Evolutionary conservation across 2,888 invertebrate genomes (phyloP), one percentile per base, ranked within the genome.

Genomic region (Ethmia dodecea): DNA sequence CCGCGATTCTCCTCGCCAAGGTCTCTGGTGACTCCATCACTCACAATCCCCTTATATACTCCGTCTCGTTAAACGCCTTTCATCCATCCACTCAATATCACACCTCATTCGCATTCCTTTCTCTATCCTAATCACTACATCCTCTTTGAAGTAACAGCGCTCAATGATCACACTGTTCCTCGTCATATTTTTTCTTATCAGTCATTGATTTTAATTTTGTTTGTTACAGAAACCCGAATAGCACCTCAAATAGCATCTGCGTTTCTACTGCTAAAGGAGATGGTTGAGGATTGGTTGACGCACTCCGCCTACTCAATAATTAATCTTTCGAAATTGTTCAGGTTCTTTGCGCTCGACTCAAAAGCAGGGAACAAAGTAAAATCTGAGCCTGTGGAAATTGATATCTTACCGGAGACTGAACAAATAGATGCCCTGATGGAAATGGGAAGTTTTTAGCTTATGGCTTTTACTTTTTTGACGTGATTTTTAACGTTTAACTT

Each of bases 291-390:
- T 45, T 88, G 89, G 53, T 71, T 94, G 43, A 87, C 89, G 14
- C 88, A 88, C 52, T 93, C 92, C 4, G 90, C 89, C 1, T 94
- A 91, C 64, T 90, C 91, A 2, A 80, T 90, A 26, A 90, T 94
- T 26, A 88, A 91, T 60, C 67, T 94, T 15, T 79, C 83, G 0
- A 84, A 87, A 45, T 52, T 91, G 28, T 90, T 90, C 56, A 63
- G 84, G 45, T 84, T 84, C 57, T 86, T 86, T 49, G 60, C 65
- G 0, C 26, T 84, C 13, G 78, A 80, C 33, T 54, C 67, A 15
- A 79, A 72, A 49, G 52, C 50, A 10, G 60, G 59, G 8, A 61
- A 53, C 34, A 68, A 60, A 35, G 25, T 68, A 1, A 74, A 76
- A 35, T 47, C 66, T 1, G 81, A 80, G 43, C 63, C 73, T 0